Evolutionary conservation across 2,797 vertebrate species (phyloP), one percentile per base, ranked within the genome.

Genomic region (Eulemur coronatus): DNA sequence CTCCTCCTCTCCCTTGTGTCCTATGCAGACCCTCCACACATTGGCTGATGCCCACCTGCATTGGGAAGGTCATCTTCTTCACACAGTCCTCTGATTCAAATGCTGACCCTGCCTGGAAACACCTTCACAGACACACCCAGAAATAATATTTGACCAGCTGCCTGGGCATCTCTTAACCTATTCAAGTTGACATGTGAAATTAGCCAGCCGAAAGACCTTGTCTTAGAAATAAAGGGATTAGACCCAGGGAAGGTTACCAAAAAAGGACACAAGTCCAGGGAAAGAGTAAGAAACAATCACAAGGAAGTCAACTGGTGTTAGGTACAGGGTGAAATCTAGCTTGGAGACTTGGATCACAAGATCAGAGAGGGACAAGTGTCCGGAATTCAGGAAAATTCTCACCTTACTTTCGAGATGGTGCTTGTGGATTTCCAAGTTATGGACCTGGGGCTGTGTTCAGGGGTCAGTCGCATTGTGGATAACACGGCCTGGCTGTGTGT

Each of bases 401-500:
- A 18, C 3, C 26, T 59, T n/a, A 24, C 28, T 10, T 22, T 24
- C 4, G 1, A 30, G 65, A 11, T 0, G 9, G 24, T 18, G 4
- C 61, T 1, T 1, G 4, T 26, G 17, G 14, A 33, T 22, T 14
- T 80, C 24, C 11, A 55, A 33, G 52, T 5, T 6, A 15, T 84
- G 4, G 33, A 65, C 26, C n/a, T 11, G 15, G 10, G 10, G 13
- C 30, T 50, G 11, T 43, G 8, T 33, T 10, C 8, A 1, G 4
- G 65, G 5, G 9, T 82, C 7, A 28, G 0, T 59, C 6, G 1
- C 11, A 8, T 22, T 10, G 1, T 4, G 3, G 15, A 7, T 7
- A 1, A 3, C 2, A 0, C 0, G 43, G 24, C 2, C n/a, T 41
- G 35, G 0, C 30, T 6, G 41, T 7, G 15, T n/a, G 0, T 46